Percentiles rank a stretch among this genome's conserved stretches.
phyloP scores from a whole-genome alignment of 1,140 invertebrate species.

The Drosophila leontia region DNA sequence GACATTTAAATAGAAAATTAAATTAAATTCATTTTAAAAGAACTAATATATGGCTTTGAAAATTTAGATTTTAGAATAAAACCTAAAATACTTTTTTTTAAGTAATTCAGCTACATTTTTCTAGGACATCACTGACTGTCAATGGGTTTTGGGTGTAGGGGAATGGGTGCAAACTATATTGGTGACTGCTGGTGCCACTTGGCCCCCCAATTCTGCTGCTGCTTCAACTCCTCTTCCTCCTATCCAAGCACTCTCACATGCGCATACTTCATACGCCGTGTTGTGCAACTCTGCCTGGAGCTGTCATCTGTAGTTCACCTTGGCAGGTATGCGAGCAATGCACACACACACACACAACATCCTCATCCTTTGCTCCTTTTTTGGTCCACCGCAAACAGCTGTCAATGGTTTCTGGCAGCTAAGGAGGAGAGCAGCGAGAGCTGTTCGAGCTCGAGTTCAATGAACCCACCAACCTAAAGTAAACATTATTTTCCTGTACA shows the following conservation, averaged over 20 bases:
- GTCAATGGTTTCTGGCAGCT: conserved; percentile 34
- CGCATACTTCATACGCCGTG: conserved; percentile 24
- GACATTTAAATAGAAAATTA: too few species aligned
- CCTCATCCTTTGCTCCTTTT: neutral
- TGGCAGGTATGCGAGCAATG: conserved; percentile 25
- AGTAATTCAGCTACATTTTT: neutral
- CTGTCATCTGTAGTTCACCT: conserved; percentile 30
- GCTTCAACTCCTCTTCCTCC: conserved; percentile 1
- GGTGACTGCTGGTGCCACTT: conserved; percentile 26
- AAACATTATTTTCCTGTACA: conserved; percentile 14
- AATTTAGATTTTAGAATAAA: neutral
- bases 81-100: neutral
- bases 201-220: neutral
- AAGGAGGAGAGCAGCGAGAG: neutral
- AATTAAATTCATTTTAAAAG: too few species aligned
- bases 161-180: conserved; percentile 35
- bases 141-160: conserved; percentile 4
- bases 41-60: too few species aligned
- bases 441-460: conserved; percentile 7
- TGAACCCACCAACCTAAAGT: conserved; percentile 23
- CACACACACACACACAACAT: conserved; percentile 1
- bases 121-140: conserved; percentile 20
- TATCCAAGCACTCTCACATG: conserved; percentile 3
- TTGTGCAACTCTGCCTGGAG: conserved; percentile 50
- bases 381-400: conserved; percentile 25